Base-by-base conservation (phyloP, 2,113 vertebrate genomes). In the Datnioides undecimradiatus region DNA sequence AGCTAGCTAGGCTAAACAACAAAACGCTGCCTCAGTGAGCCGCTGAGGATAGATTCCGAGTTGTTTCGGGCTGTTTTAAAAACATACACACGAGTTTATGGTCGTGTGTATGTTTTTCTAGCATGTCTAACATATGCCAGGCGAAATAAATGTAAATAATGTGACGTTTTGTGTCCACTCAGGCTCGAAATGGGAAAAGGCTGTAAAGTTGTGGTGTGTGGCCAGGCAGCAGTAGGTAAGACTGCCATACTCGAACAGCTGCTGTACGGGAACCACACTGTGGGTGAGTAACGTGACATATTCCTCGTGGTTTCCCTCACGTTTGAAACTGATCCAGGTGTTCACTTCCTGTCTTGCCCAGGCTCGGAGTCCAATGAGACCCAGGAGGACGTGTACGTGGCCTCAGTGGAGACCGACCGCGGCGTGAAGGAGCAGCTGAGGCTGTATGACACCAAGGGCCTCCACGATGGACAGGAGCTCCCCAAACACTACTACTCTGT, bases 121-220 rank as follows among this genome's bases (percentile, higher is more conserved):
- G 6, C 0, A 33, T 9, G 3, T 62, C 2, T n/a, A 2, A 38
- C 4, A 12, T 14, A 0, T 33, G 1, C 1, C 23, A 38, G 5
- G 2, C 12, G 14, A 36, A 11, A 46, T n/a, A n/a, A n/a, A 5
- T 19, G 1, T 41, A 2, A 52, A n/a, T 10, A 21, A 0, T 3
- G 34, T 73, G 3, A 55, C n/a, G 4, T 17, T 62, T 5, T 45
- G 58, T 79, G 12, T 73, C 21, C 12, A 3, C 71, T 34, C 14
- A 93, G 90, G 58, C 43, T 65, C 64, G 76, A 63, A 14, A 99
- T 99, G 98, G 97, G 97, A 0, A 99, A 98, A 82, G 97, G 98
- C 57, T 98, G 96, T 91, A 98, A 96, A 86, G 97, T 99, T 11
- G 96, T 99, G 81, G 95, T 99, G 23, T 98, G 98, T 83, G 98